Percentiles rank a stretch among this genome's conserved stretches.
Evolutionary conservation across 2,888 invertebrate species (phyloP).

Genomic region (Nysson spinosus): DNA sequence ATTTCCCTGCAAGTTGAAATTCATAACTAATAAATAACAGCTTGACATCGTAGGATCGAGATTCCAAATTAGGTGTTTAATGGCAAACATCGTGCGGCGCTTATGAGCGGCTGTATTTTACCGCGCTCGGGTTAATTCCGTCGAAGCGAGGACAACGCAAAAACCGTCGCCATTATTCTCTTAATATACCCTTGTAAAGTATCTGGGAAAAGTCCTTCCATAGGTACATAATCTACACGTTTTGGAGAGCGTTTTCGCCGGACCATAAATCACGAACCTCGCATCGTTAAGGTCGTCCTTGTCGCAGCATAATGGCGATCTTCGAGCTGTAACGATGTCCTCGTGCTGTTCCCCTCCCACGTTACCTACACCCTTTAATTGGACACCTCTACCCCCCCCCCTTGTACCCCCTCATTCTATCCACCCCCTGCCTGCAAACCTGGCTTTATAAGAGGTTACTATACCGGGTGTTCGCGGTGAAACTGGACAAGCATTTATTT

Average conservation of each 20-base stretch:
- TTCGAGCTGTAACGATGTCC: conserved; percentile 61
- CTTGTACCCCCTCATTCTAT: background rate
- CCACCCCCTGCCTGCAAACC: background rate
- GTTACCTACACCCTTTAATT: conserved; percentile 52
- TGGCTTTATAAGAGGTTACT: too few species aligned
- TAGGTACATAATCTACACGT: conserved; percentile 55
- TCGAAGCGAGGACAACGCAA: conserved; percentile 25
- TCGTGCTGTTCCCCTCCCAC: conserved; percentile 36
- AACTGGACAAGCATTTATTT: too few species aligned
- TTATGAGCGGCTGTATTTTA: conserved; percentile 18
- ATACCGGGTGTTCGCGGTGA: too few species aligned
- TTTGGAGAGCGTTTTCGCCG: conserved; percentile 45
- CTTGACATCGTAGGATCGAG: too few species aligned
- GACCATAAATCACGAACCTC: conserved; percentile 65
- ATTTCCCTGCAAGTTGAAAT: too few species aligned
- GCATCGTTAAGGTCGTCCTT: conserved; percentile 65
- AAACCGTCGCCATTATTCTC: conserved; percentile 47
- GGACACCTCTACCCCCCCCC: conserved; percentile 38
- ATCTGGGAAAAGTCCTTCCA: conserved; percentile 40
- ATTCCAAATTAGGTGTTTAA: background rate
- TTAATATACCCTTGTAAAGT: conserved; percentile 51
- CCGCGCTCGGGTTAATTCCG: conserved; percentile 35
- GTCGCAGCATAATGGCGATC: conserved; percentile 64
- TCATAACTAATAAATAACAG: too few species aligned
- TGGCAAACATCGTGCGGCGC: background rate